phyloP scores from a whole-genome alignment of 2,888 invertebrate species.

The Mythimna ferrago region DNA sequence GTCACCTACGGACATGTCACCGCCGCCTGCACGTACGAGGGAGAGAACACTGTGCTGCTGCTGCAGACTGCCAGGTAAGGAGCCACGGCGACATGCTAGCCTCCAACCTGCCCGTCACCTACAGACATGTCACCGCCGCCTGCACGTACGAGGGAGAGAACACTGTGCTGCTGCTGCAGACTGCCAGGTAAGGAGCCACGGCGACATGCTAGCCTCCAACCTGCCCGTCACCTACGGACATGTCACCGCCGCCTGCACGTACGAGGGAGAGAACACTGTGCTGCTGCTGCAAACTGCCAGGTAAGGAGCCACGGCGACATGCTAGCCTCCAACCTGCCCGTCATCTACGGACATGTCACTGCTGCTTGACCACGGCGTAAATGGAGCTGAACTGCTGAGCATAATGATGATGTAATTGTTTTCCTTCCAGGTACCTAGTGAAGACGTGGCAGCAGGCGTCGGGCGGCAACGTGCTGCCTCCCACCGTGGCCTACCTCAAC shows the following conservation, averaged over 20 bases:
- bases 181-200: constrained; percentile 96
- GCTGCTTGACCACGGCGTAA: no score
- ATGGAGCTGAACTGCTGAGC: no score
- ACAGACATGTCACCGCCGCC: constrained; percentile 95
- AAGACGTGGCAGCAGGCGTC: constrained; percentile 94
- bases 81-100: constrained; percentile 97
- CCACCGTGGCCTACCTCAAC: constrained; percentile 93
- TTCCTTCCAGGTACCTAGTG: constrained; percentile 91
- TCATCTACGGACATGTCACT: constrained; percentile 93
- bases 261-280: no score
- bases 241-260: no score
- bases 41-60: constrained; percentile 98
- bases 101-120: constrained; percentile 97
- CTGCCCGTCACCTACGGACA: constrained; percentile 96
- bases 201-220: constrained; percentile 96
- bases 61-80: constrained; percentile 96
- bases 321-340: no score
- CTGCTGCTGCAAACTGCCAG: no score
- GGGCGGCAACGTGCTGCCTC: constrained; percentile 91
- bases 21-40: constrained; percentile 98
- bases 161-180: constrained; percentile 97
- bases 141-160: constrained; percentile 99
- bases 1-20: constrained; percentile 95
- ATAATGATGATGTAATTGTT: background rate
- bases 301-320: no score